Evolutionary conservation across 2,797 vertebrate species (phyloP), one percentile per base, ranked within the genome.

Genomic region (Melanotaenia nigrans): DNA sequence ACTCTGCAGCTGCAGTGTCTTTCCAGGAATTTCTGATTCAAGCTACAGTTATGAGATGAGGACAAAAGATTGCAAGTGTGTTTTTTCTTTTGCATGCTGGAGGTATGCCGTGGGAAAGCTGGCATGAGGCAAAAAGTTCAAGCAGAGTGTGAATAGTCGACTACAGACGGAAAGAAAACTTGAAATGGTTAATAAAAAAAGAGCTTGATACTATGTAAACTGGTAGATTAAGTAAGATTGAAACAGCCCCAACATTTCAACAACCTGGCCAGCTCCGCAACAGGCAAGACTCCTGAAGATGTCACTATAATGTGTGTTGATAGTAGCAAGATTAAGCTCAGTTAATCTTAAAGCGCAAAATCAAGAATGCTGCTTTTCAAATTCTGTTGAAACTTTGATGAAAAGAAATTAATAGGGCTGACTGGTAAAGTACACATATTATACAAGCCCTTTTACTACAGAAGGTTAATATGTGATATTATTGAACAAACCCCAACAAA

Each of bases 101-200:
- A 82, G 71, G 33, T 72, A 65, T 71, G 74, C 49, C 55, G 73
- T 51, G 16, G 70, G 75, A 75, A 75, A 79, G 75, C 61, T 20
- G 16, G 38, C 14, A 63, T 3, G 51, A 77, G 30, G 47, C 45
- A 56, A 57, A 60, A 57, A 11, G 30, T 11, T 24, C 14, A 22
- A 1, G 42, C 35, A n/a, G 16, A 33, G 18, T 14, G 51, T 9
- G 28, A 59, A 33, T 1, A 33, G 33, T 4, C 57, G 54, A 30
- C 11, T 25, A 22, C 36, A 25, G 11, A 51, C 13, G 65, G 6
- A 55, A 22, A 68, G 16, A 30, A 20, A 7, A 71, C 4, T 4
- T 22, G n/a, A 24, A 55, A 11, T 6, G 8, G 6, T 16, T 22
- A 47, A 8, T 9, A 60, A 66, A 1, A 1, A 45, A 30, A 4